phyloP scores from a whole-genome alignment of 2,888 invertebrate genomes.

The Hylaea fasciaria region DNA sequence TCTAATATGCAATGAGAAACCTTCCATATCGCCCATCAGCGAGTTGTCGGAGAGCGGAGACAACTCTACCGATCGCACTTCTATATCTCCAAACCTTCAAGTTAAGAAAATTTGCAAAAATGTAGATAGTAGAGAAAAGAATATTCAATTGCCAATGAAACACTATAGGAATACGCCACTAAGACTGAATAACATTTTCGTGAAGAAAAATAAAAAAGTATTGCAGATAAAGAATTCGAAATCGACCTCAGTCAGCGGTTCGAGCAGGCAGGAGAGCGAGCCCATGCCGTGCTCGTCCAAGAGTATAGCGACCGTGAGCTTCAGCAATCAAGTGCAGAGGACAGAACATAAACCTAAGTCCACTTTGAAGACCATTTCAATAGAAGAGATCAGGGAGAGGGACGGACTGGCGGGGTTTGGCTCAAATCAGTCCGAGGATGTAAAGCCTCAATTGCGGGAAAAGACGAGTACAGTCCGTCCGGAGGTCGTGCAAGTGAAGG shows the following conservation, averaged over 20 bases:
- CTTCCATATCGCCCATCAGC: constrained; percentile 81
- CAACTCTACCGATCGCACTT: constrained; percentile 67
- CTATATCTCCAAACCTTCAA: constrained; percentile 61
- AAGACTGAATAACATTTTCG: constrained; percentile 75
- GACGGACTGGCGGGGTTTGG: constrained; percentile 49
- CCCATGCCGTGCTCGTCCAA: constrained; percentile 64
- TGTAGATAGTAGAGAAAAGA: constrained; percentile 52
- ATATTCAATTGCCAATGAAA: constrained; percentile 53
- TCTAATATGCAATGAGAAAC: constrained; percentile 81
- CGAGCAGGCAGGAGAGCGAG: constrained; percentile 48
- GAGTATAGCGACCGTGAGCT: constrained; percentile 64
- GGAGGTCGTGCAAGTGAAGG: constrained; percentile 68
- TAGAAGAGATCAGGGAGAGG: constrained; percentile 64
- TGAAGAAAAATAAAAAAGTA: constrained; percentile 77
- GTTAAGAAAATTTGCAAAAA: constrained; percentile 30
- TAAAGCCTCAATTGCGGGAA: constrained; percentile 1
- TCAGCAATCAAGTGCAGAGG: constrained; percentile 61
- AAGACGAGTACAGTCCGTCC: constrained; percentile 7
- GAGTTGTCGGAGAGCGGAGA: constrained; percentile 78
- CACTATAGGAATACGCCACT: constrained; percentile 59
- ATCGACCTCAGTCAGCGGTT: constrained; percentile 38
- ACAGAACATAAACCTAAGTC: constrained; percentile 33
- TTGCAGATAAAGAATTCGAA: constrained; percentile 77
- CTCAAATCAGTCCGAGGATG: constrained; percentile 61
- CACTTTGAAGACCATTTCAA: constrained; percentile 62